Evolutionary conservation across 2,797 vertebrate species (phyloP).

Genomic region (Coendou prehensilis): DNA sequence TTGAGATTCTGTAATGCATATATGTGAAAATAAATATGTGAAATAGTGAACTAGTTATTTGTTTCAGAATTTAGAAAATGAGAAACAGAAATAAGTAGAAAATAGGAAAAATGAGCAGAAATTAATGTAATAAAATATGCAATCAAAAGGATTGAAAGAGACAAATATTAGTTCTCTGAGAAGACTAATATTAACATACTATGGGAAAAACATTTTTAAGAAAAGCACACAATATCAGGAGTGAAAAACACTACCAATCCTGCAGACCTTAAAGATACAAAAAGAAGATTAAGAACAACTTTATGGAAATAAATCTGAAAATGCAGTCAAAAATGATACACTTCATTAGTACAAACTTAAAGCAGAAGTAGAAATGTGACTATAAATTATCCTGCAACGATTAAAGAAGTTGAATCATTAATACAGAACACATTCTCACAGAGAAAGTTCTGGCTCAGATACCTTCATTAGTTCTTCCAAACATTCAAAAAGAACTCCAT

Average conservation of each 20-base stretch:
- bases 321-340: background rate
- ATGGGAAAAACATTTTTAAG: background rate
- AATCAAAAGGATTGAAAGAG: background rate
- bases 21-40: background rate
- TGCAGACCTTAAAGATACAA: background rate
- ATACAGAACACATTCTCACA: background rate
- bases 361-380: background rate
- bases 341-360: background rate
- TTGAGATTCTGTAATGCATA: background rate
- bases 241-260: background rate
- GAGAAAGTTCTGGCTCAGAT: background rate
- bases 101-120: background rate
- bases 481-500: background rate
- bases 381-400: background rate
- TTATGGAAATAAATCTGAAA: slow-evolving; percentile 22
- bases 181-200: background rate
- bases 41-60: background rate
- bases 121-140: background rate
- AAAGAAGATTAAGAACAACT: background rate
- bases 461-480: background rate
- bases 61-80: slow-evolving; percentile 11
- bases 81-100: background rate
- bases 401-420: slow-evolving; percentile 24
- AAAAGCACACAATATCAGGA: background rate
- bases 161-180: background rate